Conservation (phyloP, 2,888 invertebrate species). For the Mesochorus sp. region DNA sequence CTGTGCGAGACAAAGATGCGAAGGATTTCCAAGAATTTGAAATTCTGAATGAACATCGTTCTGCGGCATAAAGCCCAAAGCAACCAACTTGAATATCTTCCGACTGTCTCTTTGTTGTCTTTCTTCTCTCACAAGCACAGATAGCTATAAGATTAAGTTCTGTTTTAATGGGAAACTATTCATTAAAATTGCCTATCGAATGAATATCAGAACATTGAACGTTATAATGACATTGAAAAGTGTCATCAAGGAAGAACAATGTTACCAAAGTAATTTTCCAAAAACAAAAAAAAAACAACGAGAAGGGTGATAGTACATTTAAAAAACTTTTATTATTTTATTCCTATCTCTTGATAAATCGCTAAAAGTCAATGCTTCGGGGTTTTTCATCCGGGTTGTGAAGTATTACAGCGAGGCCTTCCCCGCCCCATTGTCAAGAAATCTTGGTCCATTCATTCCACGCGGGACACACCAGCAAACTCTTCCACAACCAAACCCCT, state of each 20-base stretch:
- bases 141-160: not conserved
- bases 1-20: slow-evolving; percentile 32
- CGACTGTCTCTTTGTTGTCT: not conserved
- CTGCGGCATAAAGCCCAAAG: slow-evolving; percentile 12
- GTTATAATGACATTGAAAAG: too few relatives aligned
- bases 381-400: slow-evolving; percentile 7
- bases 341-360: not conserved
- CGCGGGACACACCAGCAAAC: slow-evolving; percentile 32
- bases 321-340: not conserved
- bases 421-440: slow-evolving; percentile 33
- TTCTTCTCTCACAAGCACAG: not conserved
- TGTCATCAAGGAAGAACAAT: too few relatives aligned
- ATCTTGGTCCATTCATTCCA: slow-evolving; percentile 44
- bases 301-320: not conserved
- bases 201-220: too few relatives aligned
- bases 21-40: slow-evolving; percentile 60
- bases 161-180: not conserved
- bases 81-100: not conserved
- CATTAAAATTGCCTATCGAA: too few relatives aligned
- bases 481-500: slow-evolving; percentile 27
- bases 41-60: slow-evolving; percentile 62
- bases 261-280: too few relatives aligned
- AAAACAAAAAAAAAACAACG: not conserved
- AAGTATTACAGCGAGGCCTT: not conserved
- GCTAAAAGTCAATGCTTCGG: not conserved